phyloP scores from a whole-genome alignment of 1,140 invertebrate species.

The Forficula auricularia region DNA sequence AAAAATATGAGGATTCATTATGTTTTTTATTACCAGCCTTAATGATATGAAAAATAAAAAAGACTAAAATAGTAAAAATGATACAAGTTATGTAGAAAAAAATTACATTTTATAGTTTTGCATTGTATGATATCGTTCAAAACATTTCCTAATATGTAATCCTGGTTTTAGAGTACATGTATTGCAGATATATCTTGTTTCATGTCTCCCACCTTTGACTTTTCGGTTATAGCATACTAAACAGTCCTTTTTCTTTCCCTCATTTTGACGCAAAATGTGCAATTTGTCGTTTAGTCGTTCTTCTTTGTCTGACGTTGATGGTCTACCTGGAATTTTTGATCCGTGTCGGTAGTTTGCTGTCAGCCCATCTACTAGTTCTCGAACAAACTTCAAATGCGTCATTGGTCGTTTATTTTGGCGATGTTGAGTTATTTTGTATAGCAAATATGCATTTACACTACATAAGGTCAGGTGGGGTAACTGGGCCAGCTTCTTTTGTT shows the following conservation, averaged over 20 bases:
- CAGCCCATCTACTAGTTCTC: not conserved
- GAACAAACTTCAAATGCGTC: constrained; percentile 1
- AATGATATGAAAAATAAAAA: no score
- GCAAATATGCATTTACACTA: constrained; percentile 14
- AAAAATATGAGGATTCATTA: no score
- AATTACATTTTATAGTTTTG: constrained; percentile 11
- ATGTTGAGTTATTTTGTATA: constrained; percentile 12
- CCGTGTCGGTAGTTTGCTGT: not conserved
- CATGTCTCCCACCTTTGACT: constrained; percentile 6
- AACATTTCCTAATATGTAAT: constrained; percentile 8
- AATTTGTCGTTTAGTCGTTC: constrained; percentile 4
- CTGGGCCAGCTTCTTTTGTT: no score
- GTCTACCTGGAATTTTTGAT: not conserved
- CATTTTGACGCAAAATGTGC: constrained; percentile 6
- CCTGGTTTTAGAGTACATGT: constrained; percentile 8
- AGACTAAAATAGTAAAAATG: no score
- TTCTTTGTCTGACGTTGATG: not conserved
- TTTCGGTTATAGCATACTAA: constrained; percentile 7
- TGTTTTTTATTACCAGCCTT: no score
- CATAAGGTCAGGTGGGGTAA: no score
- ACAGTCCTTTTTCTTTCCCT: constrained; percentile 9
- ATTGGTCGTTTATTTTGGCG: constrained; percentile 7
- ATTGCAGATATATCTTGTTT: constrained; percentile 8
- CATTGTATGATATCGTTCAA: constrained; percentile 7
- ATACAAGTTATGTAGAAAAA: no score